Evolutionary conservation across 1,140 invertebrate genomes (phyloP).

Genomic region (Rhagoletis zephyria): DNA sequence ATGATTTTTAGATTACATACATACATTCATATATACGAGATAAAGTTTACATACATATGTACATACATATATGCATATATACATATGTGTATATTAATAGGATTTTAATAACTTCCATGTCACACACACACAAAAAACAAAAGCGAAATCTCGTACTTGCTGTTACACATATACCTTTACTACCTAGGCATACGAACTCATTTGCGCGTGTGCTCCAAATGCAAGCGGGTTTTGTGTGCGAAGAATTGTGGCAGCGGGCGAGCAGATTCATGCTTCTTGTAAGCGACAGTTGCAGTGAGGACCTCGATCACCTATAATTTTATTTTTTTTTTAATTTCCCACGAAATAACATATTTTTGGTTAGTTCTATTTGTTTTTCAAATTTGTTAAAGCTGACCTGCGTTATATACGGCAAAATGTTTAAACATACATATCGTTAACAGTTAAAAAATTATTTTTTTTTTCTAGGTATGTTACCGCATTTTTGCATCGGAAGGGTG

Average conservation of each 20-base stretch:
- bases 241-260: neutral
- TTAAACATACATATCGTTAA: too few species aligned
- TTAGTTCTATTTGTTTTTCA: too few species aligned
- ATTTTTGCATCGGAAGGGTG: too few species aligned
- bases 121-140: neutral
- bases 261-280: too few species aligned
- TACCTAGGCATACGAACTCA: neutral
- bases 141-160: neutral
- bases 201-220: neutral
- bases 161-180: neutral
- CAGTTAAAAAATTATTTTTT: too few species aligned
- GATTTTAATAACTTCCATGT: constrained; percentile 2
- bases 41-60: neutral
- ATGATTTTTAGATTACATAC: constrained; percentile 13
- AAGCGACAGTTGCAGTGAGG: too few species aligned
- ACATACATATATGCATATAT: neutral
- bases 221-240: neutral
- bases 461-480: too few species aligned
- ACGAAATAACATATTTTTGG: too few species aligned
- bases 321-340: too few species aligned
- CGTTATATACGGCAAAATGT: too few species aligned
- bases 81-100: constrained; percentile 1
- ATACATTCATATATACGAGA: neutral
- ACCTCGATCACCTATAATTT: too few species aligned
- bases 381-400: too few species aligned